These are phyloP conservation scores for Prorops nasuta DNA, from an alignment of 1,140 invertebrate species.

Conservation along the genomic window DNA sequence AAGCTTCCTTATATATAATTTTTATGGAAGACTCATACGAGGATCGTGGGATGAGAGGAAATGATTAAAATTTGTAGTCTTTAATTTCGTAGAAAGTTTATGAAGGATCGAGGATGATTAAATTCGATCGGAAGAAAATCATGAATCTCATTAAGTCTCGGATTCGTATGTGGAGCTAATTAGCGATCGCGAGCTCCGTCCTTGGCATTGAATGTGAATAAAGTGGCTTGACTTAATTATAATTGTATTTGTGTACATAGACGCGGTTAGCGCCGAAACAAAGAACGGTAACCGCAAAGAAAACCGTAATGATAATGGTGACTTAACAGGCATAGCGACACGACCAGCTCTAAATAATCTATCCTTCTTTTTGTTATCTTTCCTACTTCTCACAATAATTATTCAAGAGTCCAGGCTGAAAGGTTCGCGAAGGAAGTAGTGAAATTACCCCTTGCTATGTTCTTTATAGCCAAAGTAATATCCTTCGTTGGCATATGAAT, in stretches of 20 bases:
- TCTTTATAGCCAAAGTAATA: constrained; percentile 13
- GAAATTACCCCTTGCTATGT: constrained; percentile 21
- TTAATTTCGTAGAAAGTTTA: no score
- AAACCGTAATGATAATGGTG: constrained; percentile 15
- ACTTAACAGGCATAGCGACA: constrained; percentile 5
- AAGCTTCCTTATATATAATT: no score
- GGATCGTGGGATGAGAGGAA: no score
- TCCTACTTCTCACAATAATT: constrained; percentile 13
- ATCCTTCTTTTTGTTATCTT: background rate
- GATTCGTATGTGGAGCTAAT: no score
- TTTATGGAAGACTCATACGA: no score
- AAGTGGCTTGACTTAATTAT: no score
- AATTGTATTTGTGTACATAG: background rate
- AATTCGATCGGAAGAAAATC: no score
- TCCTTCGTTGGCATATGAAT: constrained; percentile 25
- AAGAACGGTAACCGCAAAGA: constrained; percentile 16
- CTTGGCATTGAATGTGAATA: no score
- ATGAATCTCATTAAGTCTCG: no score
- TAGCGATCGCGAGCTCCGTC: no score
- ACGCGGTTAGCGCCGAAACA: constrained; percentile 13
- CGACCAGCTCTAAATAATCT: background rate
- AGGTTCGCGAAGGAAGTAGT: constrained; percentile 16
- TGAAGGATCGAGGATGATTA: no score
- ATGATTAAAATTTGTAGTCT: no score
- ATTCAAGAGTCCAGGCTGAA: constrained; percentile 10